Conservation (phyloP, 2,113 vertebrate genomes). For the Sciurus niger region DNA sequence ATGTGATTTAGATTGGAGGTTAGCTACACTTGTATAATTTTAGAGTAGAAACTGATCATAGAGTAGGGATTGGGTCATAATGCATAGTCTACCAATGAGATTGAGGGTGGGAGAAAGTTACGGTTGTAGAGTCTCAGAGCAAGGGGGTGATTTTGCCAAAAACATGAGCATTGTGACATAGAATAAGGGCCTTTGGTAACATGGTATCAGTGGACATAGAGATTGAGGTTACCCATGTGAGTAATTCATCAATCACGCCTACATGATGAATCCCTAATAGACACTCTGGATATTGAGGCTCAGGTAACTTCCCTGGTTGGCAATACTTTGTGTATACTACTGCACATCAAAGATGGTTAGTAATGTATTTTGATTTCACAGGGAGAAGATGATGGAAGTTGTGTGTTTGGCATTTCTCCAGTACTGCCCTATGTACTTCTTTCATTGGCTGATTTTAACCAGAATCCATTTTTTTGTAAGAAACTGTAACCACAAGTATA, state of each 20-base stretch:
- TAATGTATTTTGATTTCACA: accelerated
- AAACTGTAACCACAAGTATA: not conserved
- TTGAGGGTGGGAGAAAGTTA: not conserved
- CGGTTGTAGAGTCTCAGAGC: not conserved
- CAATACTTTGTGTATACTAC: not conserved
- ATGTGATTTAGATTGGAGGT: not conserved
- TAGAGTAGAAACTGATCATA: not conserved
- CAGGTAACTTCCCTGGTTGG: not conserved
- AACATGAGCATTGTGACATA: not conserved
- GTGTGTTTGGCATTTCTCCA: not conserved
- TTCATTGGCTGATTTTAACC: not conserved
- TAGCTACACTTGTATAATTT: not conserved
- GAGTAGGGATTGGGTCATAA: not conserved
- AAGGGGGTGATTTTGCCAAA: not conserved
- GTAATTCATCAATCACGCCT: not conserved
- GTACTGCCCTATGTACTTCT: not conserved
- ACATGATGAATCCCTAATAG: not conserved
- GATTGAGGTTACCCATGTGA: not conserved
- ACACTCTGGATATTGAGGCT: not conserved
- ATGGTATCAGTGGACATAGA: not conserved
- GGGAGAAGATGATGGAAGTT: not conserved
- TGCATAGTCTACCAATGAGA: not conserved
- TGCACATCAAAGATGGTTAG: not conserved
- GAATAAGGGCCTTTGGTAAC: not conserved
- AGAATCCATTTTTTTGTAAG: not conserved